Percentiles rank a stretch among this genome's conserved stretches.
Evolutionary conservation across 2,797 vertebrate genomes (phyloP).

Genomic region (Enteromius paludinosus): DNA sequence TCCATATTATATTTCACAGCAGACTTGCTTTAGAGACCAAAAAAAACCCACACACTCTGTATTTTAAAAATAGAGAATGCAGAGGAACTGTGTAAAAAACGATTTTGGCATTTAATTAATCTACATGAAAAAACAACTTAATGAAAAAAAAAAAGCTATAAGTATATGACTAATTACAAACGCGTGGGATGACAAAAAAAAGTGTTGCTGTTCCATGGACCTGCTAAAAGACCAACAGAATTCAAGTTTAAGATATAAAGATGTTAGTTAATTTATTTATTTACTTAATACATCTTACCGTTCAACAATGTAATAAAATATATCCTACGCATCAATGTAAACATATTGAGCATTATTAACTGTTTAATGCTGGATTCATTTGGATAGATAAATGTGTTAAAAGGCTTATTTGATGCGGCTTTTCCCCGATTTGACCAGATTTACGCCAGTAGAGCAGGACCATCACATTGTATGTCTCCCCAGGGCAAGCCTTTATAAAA

Average conservation of each 20-base stretch:
- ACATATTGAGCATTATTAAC: slow-evolving; percentile 51
- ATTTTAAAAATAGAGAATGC: slow-evolving; percentile 6
- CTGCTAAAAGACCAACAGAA: neutral
- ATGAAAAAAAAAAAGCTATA: neutral
- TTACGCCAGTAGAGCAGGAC: slow-evolving; percentile 54
- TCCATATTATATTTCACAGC: slow-evolving; percentile 36
- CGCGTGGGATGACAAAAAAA: neutral
- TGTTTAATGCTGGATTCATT: slow-evolving; percentile 49
- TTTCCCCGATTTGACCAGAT: slow-evolving; percentile 44
- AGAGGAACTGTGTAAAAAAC: neutral
- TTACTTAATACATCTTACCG: neutral
- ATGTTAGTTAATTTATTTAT: slow-evolving; percentile 1
- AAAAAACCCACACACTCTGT: neutral
- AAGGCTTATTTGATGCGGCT: slow-evolving; percentile 59
- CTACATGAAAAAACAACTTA: neutral
- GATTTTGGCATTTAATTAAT: neutral
- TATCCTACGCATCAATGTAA: slow-evolving; percentile 57
- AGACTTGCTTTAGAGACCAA: neutral
- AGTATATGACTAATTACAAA: neutral
- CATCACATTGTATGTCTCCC: slow-evolving; percentile 65
- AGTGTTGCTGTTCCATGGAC: neutral
- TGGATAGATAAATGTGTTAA: slow-evolving; percentile 55
- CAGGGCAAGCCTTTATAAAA: slow-evolving; percentile 66
- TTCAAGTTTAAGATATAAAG: neutral
- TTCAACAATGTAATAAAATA: slow-evolving; percentile 19